Evolutionary conservation across 35 echinoderm and acorn worm genomes (phyloP).

Genomic region (Anneissia japonica): DNA sequence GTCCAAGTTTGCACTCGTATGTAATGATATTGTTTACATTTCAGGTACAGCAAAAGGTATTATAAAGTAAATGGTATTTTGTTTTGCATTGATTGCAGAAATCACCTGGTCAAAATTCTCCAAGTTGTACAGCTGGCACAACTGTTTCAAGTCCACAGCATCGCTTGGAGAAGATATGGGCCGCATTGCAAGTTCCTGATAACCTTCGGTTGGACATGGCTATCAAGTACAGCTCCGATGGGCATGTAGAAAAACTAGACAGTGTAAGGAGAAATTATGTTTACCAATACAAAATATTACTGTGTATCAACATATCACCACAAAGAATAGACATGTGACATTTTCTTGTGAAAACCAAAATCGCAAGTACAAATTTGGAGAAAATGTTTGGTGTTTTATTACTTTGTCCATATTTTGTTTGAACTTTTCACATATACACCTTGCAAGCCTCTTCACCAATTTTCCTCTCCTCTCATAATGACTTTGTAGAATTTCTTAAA

Average conservation of each 20-base stretch:
- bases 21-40: no score
- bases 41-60: no score
- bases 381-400: not conserved
- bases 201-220: slow-evolving; percentile 89
- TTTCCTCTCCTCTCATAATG: no score
- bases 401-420: not conserved
- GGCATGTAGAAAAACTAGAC: slow-evolving; percentile 53
- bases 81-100: not conserved
- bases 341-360: not conserved
- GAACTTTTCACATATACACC: no score
- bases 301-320: no score
- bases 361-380: not conserved
- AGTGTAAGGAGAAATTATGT: slow-evolving; percentile 46
- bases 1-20: no score
- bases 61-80: no score
- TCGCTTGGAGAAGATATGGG: slow-evolving; percentile 76
- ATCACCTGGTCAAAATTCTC: not conserved
- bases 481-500: no score
- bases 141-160: slow-evolving; percentile 50
- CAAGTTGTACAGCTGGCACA: not conserved
- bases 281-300: not conserved
- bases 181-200: slow-evolving; percentile 82
- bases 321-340: not conserved
- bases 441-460: no score
- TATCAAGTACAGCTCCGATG: slow-evolving; percentile 99